Conservation (phyloP, 1,140 invertebrate genomes). For the Antheraea pernyi region DNA sequence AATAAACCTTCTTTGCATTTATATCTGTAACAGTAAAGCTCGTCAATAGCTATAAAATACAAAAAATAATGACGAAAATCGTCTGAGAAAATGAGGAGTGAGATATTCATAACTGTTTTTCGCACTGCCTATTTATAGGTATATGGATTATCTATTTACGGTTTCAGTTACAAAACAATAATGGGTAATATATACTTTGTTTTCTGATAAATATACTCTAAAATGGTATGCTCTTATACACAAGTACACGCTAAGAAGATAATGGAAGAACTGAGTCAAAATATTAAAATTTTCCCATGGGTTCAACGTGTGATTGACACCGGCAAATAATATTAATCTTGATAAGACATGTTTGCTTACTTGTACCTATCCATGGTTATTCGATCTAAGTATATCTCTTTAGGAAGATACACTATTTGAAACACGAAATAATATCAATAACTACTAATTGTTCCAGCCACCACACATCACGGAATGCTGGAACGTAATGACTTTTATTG, state of each 20-base stretch:
- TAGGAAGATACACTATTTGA: not conserved
- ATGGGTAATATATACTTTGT: not conserved
- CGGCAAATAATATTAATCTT: not conserved
- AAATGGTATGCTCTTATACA: not conserved
- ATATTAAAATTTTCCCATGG: not conserved
- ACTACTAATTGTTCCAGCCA: not conserved
- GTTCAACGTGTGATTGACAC: not conserved
- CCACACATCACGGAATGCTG: slow-evolving; percentile 1
- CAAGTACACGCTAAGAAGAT: not conserved
- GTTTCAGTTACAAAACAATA: not conserved
- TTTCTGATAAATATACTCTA: not conserved
- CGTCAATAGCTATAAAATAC: too few relatives aligned
- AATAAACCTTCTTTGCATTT: too few relatives aligned
- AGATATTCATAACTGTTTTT: too few relatives aligned
- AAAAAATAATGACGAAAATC: too few relatives aligned
- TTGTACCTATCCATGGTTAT: slow-evolving; percentile 20
- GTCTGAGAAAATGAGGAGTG: too few relatives aligned
- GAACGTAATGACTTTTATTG: slow-evolving; percentile 2
- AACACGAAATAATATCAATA: not conserved
- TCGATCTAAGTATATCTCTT: not conserved
- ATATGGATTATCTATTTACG: not conserved
- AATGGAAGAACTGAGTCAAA: not conserved
- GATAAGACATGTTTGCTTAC: slow-evolving; percentile 28
- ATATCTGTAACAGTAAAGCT: too few relatives aligned
- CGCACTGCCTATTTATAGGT: too few relatives aligned